Base-by-base conservation (phyloP, 2,888 invertebrate genomes). In the Ernsta delagoae region DNA sequence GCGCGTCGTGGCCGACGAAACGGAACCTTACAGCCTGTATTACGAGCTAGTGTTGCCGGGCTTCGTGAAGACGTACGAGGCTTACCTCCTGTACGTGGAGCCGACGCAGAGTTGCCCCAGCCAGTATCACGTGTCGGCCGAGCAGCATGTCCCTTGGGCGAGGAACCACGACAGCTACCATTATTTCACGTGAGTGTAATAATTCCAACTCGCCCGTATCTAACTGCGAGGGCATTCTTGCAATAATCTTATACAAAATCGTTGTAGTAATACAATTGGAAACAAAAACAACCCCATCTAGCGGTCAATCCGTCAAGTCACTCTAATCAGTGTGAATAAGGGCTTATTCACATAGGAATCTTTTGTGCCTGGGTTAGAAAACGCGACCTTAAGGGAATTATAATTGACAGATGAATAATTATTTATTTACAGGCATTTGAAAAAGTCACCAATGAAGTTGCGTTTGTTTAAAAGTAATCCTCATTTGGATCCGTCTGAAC, bases 121-220 rank as follows among this genome's bases (percentile, higher is more conserved):
- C 0, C 81, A 87, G 24, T 94, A 95, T 78, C 95, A 96, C 71
- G 94, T 95, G 0, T 94, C 95, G 0, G 95, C 94, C 0, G 95
- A 94, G 74, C 76, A 96, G 5, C 92, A 94, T 62, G 94, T 95
- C 0, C 96, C 96, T 0, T 96, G 96, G 96, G 95, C 94, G 0
- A 84, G 93, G 61, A 95, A 95, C 70, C 94, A 95, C 72, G 94
- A 95, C 70, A 89, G 93, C 57, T 95, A 94, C 78, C 94, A 94
- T 80, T 94, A 93, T 84, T 93, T 94, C 74, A 95, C 95, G 95
- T 95, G 85, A 94, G 93, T 89, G 75, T 73, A 1, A 34, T 34
- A n/a, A n/a, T n/a, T n/a, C n/a, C n/a, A n/a, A n/a, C n/a, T n/a
- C n/a, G n/a, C n/a, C n/a, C n/a, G n/a, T n/a, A n/a, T n/a, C n/a